Evolutionary conservation across 2,797 vertebrate genomes (phyloP).

Genomic region (Buceros bicornis): DNA sequence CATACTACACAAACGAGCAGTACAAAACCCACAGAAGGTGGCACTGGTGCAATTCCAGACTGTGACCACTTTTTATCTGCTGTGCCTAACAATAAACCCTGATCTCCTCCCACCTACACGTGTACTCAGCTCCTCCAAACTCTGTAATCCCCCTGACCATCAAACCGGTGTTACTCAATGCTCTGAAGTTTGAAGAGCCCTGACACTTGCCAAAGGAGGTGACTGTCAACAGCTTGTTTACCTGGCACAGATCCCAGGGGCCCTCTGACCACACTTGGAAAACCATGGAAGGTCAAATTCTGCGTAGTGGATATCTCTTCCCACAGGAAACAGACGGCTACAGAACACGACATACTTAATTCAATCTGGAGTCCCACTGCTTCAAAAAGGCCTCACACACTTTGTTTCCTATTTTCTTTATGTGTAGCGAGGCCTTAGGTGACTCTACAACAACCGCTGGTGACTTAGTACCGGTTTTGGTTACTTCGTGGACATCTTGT

Average conservation of each 20-base stretch:
- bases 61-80: background rate
- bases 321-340: background rate
- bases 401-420: background rate
- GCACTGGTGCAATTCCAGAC: constrained; percentile 5
- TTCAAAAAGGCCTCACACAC: background rate
- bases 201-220: background rate
- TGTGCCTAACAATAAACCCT: background rate
- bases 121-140: background rate
- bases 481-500: background rate
- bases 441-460: background rate
- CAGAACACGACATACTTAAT: background rate
- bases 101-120: background rate
- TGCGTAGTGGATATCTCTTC: background rate
- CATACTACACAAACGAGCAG: constrained; percentile 54
- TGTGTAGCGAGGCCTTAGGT: background rate
- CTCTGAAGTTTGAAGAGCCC: background rate
- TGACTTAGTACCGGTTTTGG: background rate
- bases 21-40: constrained; percentile 45
- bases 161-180: background rate
- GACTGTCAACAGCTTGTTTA: constrained; percentile 14
- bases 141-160: background rate
- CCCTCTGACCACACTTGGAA: background rate
- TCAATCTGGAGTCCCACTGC: background rate
- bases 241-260: background rate
- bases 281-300: background rate